phyloP scores from a whole-genome alignment of 1,140 invertebrate genomes.

The Pygmarrhopalites habei region DNA sequence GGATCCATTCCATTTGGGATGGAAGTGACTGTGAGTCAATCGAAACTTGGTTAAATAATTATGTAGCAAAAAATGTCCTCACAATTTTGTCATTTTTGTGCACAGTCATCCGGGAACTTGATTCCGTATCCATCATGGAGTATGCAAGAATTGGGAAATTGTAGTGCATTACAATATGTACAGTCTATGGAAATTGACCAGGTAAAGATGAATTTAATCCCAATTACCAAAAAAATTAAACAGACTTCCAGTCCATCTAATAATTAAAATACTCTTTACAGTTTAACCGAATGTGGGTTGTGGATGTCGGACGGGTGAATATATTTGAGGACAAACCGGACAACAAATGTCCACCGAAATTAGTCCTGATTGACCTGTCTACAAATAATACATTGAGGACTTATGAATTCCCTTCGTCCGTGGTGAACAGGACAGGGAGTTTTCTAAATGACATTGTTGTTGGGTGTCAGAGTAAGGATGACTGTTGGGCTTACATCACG shows the following conservation, averaged over 20 bases:
- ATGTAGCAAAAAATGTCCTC: too few species aligned
- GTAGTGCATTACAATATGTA: conserved; percentile 65
- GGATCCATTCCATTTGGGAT: neutral
- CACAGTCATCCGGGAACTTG: too few species aligned
- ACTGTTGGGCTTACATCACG: conserved; percentile 33
- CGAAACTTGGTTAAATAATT: too few species aligned
- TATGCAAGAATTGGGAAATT: conserved; percentile 60
- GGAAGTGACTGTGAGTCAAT: conserved; percentile 34
- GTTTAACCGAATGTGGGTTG: conserved; percentile 70
- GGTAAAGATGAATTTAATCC: too few species aligned
- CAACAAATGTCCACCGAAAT: conserved; percentile 61
- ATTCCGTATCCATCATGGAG: conserved; percentile 69
- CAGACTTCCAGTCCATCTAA: too few species aligned
- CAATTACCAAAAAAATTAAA: too few species aligned
- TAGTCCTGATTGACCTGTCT: conserved; percentile 66
- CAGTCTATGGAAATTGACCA: conserved; percentile 63
- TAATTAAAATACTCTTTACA: too few species aligned
- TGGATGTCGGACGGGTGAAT: conserved; percentile 54
- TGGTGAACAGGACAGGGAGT: conserved; percentile 21
- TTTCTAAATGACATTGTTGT: conserved; percentile 25
- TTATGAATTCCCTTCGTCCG: conserved; percentile 47
- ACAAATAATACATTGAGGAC: conserved; percentile 58
- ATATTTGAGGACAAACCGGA: conserved; percentile 67
- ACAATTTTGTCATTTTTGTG: too few species aligned
- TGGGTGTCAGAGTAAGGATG: conserved; percentile 45